Evolutionary conservation across 2,888 invertebrate genomes (phyloP).

Genomic region (Dusona sp.): DNA sequence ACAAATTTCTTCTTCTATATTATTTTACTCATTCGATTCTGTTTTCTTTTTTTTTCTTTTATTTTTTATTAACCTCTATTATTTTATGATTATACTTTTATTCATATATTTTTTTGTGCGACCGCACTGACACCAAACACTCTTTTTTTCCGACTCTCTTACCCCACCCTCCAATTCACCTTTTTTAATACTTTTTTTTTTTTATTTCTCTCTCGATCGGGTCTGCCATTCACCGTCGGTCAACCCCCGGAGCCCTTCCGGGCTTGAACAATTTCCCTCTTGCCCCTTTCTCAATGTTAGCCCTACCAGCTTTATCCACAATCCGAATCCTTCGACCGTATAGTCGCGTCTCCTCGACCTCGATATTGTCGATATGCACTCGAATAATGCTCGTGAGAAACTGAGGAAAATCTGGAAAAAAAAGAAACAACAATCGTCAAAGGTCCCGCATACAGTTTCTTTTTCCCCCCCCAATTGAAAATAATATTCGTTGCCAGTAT

Average conservation of each 20-base stretch:
- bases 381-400: conserved; percentile 38
- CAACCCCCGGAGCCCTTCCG: conserved; percentile 37
- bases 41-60: conserved; percentile 19
- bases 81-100: neutral
- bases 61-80: conserved; percentile 18
- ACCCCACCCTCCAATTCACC: too few relatives aligned
- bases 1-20: neutral
- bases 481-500: too few relatives aligned
- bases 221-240: conserved; percentile 6
- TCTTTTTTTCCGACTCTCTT: neutral
- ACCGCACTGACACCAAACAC: conserved; percentile 1
- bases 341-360: conserved; percentile 36
- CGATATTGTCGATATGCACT: conserved; percentile 34
- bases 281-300: conserved; percentile 37
- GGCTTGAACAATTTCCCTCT: conserved; percentile 44
- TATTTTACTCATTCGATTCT: neutral
- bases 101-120: neutral
- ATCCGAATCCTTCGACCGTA: conserved; percentile 47
- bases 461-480: too few relatives aligned
- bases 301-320: conserved; percentile 40
- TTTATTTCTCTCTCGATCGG: conserved; percentile 33
- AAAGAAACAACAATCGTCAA: conserved; percentile 15
- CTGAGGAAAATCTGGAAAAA: conserved; percentile 46
- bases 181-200: conserved; percentile 37
- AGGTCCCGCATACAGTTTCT: neutral